These are phyloP conservation scores for Cordilura impudica DNA, from an alignment of 2,888 invertebrate species.

Conservation along the genomic window DNA sequence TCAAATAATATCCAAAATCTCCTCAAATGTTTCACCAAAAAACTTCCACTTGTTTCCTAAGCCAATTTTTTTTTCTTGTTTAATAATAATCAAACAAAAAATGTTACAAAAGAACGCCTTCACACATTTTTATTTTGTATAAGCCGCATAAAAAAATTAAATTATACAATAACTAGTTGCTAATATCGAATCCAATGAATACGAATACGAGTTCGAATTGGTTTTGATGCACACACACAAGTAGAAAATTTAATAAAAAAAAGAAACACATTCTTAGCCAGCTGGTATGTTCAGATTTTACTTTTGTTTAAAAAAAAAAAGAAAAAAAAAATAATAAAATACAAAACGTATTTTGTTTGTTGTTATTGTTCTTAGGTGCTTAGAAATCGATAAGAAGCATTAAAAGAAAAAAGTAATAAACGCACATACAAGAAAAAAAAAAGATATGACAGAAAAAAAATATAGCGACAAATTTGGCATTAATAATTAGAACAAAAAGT, in stretches of 20 bases:
- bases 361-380: background rate
- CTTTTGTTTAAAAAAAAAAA: background rate
- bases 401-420: background rate
- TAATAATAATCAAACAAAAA: conserved; percentile 8
- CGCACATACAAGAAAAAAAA: background rate
- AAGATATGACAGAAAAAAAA: background rate
- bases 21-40: background rate
- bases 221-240: too few relatives aligned
- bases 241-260: background rate
- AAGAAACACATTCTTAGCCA: conserved; percentile 10
- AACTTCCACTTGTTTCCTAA: background rate
- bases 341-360: conserved; percentile 23
- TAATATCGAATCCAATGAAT: conserved; percentile 34
- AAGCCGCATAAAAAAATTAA: conserved; percentile 23
- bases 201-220: background rate
- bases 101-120: conserved; percentile 54
- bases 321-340: conserved; percentile 10
- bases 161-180: conserved; percentile 50
- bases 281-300: conserved; percentile 23
- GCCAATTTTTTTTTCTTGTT: background rate
- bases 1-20: background rate
- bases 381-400: conserved; percentile 54
- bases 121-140: conserved; percentile 45
- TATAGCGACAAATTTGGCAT: background rate
- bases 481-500: background rate